phyloP scores from a whole-genome alignment of 1,140 invertebrate genomes.

The Vollenhovia emeryi region DNA sequence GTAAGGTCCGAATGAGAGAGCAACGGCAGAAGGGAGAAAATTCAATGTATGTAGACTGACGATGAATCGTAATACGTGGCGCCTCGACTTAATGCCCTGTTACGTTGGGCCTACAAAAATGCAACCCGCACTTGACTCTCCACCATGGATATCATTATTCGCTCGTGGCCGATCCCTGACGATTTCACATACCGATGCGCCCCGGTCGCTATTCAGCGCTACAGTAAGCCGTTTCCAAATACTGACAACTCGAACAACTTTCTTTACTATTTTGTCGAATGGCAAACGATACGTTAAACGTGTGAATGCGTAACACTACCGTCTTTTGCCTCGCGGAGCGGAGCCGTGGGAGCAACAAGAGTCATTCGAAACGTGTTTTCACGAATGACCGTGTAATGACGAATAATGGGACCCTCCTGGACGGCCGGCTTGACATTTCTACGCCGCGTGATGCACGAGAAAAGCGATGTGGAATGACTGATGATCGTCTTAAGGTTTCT shows the following conservation, averaged over 20 bases:
- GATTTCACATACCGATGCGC: not conserved
- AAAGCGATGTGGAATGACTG: constrained; percentile 82
- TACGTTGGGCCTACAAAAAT: not conserved
- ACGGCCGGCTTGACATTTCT: constrained; percentile 72
- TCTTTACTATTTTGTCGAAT: constrained; percentile 57
- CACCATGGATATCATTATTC: not conserved
- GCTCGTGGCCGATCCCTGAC: not conserved
- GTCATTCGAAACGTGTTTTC: constrained; percentile 77
- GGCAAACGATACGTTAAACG: constrained; percentile 7
- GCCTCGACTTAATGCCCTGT: not conserved
- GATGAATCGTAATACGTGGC: not conserved
- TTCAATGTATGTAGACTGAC: constrained; percentile 17
- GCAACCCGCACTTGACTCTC: not conserved
- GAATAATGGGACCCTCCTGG: constrained; percentile 82
- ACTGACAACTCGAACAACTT: constrained; percentile 64
- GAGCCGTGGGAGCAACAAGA: constrained; percentile 21
- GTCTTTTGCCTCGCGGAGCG: constrained; percentile 34
- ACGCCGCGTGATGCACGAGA: constrained; percentile 70
- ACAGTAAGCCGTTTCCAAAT: constrained; percentile 70
- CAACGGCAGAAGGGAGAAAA: constrained; percentile 20
- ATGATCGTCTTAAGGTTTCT: constrained; percentile 74
- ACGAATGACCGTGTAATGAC: constrained; percentile 84
- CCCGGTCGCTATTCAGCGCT: constrained; percentile 35
- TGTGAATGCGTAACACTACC: constrained; percentile 67
- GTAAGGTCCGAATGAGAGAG: not conserved